Percentiles rank a stretch among this genome's conserved stretches.
Conservation (phyloP, 2,888 invertebrate species). For the Sarcophaga variegata region DNA sequence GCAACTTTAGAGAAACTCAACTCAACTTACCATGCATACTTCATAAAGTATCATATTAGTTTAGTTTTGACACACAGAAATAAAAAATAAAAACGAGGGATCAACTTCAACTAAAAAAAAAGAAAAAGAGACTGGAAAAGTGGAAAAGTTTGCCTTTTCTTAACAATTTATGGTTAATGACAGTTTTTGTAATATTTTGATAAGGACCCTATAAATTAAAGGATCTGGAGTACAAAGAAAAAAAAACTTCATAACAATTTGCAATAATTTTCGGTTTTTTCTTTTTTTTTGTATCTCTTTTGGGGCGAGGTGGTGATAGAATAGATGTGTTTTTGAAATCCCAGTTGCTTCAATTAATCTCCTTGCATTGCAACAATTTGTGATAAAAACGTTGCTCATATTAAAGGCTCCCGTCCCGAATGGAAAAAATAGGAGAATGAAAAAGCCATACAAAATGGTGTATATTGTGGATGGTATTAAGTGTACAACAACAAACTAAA, state of each 20-base stretch:
- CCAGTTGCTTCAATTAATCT: slow-evolving; percentile 43
- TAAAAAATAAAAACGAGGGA: background rate
- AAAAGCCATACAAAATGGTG: too few relatives aligned
- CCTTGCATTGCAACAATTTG: slow-evolving; percentile 19
- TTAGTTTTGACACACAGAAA: background rate
- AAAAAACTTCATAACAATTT: background rate
- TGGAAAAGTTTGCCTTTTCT: background rate
- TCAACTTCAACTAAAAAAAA: background rate
- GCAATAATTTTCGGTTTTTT: background rate
- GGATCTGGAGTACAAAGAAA: background rate
- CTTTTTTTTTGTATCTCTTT: background rate
- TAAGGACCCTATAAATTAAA: slow-evolving; percentile 20
- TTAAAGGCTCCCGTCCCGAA: background rate
- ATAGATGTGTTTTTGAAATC: slow-evolving; percentile 8
- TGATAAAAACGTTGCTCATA: slow-evolving; percentile 14
- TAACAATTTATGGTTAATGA: slow-evolving; percentile 34
- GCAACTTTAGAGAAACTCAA: background rate
- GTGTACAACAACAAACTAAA: background rate
- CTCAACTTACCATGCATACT: background rate
- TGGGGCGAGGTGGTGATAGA: background rate
- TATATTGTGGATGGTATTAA: too few relatives aligned
- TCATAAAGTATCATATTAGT: slow-evolving; percentile 14
- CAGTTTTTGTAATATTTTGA: slow-evolving; percentile 24
- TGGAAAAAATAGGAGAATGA: background rate
- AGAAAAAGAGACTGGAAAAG: background rate